Percentiles rank a stretch among this genome's conserved stretches.
These are phyloP conservation scores for Cyprinus carpio DNA, from an alignment of 2,113 vertebrate genomes.

Conservation along the genomic window DNA sequence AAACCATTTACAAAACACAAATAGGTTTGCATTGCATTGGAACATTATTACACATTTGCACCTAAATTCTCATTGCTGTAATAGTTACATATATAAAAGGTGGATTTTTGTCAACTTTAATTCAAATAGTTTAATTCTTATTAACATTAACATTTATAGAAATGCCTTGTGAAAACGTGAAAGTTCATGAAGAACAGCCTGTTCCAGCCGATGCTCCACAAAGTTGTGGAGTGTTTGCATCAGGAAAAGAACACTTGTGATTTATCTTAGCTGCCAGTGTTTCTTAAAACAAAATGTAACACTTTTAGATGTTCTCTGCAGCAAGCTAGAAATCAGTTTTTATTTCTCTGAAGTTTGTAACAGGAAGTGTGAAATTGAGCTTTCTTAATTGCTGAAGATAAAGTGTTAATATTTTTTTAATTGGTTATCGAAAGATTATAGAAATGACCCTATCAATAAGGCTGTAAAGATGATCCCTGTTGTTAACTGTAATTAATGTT, in stretches of 20 bases:
- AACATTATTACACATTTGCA: background rate
- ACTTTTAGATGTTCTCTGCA: background rate
- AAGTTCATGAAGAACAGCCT: constrained; percentile 7
- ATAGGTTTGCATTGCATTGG: background rate
- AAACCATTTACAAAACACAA: background rate
- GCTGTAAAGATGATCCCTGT: too few relatives aligned
- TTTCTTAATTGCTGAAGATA: background rate
- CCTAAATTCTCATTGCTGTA: background rate
- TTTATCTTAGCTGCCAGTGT: background rate
- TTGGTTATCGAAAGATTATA: background rate
- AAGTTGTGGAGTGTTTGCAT: background rate
- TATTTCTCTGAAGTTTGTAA: background rate
- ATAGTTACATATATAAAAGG: background rate
- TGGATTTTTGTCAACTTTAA: background rate
- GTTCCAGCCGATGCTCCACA: background rate
- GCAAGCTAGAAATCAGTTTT: background rate
- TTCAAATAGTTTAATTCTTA: background rate
- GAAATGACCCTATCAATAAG: too few relatives aligned
- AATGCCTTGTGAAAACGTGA: background rate
- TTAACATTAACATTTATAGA: background rate
- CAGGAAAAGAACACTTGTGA: background rate
- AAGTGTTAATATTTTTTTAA: background rate
- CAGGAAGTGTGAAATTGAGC: background rate
- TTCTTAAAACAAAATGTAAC: background rate
- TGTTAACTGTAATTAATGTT: too few relatives aligned